Evolutionary conservation across 2,888 invertebrate genomes (phyloP), one percentile per base, ranked within the genome.

Genomic region (Smittia sp.): DNA sequence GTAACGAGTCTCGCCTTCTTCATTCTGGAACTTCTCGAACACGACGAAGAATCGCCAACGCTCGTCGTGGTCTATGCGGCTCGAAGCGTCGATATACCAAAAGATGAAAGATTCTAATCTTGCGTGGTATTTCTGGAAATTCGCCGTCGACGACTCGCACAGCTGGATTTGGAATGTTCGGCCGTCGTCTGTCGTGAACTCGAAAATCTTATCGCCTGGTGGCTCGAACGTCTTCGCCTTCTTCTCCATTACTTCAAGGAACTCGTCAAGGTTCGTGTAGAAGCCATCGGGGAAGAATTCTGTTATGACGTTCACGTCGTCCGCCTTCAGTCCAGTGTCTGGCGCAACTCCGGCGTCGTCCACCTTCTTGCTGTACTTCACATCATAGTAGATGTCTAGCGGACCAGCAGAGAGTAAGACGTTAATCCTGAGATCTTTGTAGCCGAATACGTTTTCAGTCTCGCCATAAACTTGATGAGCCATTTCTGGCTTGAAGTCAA

Each of bases 71-170:
- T 98, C 97, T 77, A 99, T 94, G 79, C 91, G 96, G 39, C 93
- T 93, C 0, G 96, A 97, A 13, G 94, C 97, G 85, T 99, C 98
- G 76, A 99, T 94, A 82, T 91, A 98, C 92, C 95, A 98, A 75
- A 97, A 83, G 9, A 98, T 86, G 79, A 97, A 94, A 0, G 95
- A 93, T 83, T 98, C 96, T 77, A 98, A 84, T 72, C 93, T 86
- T 76, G 89, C 85, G 80, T 97, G 94, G 80, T 90, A 97, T 2
- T 86, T 85, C 25, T 88, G 80, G 80, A 96, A 97, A 0, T 90
- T 89, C 0, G 89, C 87, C 69, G 86, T 86, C 13, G 86, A 86
- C 76, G 88, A 87, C 78, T 91, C 89, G 78, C 89, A 89, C 77
- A 87, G 86, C 79, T 92, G 95, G n/a, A 96, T 87, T 83, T 94